phyloP scores from a whole-genome alignment of 2,797 vertebrate genomes.

The Sebastes itinus region DNA sequence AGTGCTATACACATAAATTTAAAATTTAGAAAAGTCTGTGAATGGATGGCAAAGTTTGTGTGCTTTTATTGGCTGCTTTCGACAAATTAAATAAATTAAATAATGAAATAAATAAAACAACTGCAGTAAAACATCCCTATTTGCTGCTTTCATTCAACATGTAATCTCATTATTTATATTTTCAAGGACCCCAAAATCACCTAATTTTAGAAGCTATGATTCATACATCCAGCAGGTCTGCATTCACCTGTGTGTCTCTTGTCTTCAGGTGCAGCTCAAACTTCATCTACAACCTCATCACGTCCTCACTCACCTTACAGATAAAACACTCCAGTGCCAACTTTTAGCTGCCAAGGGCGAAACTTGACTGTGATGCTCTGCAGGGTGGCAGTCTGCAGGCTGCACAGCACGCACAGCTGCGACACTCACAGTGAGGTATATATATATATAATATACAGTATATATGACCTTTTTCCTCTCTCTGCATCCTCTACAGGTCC shows the following conservation, averaged over 20 bases:
- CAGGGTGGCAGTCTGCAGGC: background rate
- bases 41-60: background rate
- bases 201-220: too few species aligned
- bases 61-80: background rate
- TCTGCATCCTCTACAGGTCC: constrained; percentile 56
- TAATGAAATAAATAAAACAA: background rate
- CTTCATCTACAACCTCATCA: constrained; percentile 47
- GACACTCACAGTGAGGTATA: constrained; percentile 22
- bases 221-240: background rate
- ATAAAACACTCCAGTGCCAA: constrained; percentile 42
- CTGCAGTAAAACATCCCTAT: background rate
- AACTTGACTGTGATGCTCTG: constrained; percentile 45
- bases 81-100: background rate
- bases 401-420: constrained; percentile 32
- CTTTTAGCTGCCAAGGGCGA: constrained; percentile 64
- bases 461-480: constrained; percentile 50
- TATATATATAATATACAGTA: too few species aligned
- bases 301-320: constrained; percentile 48
- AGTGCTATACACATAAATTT: background rate
- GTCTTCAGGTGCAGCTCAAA: constrained; percentile 35
- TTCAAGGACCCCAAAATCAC: background rate
- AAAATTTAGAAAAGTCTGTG: background rate
- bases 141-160: background rate
- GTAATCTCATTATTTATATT: background rate
- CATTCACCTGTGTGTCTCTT: constrained; percentile 17